Evolutionary conservation across 2,797 vertebrate species (phyloP).

Genomic region (Hemitrygon akajei): DNA sequence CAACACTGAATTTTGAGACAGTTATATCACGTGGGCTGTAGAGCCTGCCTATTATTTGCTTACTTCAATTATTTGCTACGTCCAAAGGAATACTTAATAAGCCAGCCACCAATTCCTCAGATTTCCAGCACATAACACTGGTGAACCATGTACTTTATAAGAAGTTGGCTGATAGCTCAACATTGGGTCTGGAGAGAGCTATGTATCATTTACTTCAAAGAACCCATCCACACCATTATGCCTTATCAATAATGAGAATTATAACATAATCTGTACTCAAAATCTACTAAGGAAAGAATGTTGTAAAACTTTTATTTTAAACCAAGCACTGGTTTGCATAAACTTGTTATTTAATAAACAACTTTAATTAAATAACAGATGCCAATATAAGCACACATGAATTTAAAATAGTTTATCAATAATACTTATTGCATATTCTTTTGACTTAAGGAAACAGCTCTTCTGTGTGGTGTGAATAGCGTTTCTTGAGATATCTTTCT

Average conservation of each 20-base stretch:
- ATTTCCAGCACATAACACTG: neutral
- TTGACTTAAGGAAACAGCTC: neutral
- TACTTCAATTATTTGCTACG: neutral
- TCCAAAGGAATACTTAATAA: neutral
- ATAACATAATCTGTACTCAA: neutral
- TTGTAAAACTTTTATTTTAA: neutral
- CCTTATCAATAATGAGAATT: neutral
- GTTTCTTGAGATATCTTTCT: neutral
- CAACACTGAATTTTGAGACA: neutral
- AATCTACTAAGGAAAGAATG: neutral
- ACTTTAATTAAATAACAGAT: neutral
- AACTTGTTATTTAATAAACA: neutral
- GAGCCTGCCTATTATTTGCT: neutral
- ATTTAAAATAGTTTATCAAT: neutral
- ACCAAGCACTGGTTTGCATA: neutral
- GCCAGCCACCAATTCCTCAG: neutral
- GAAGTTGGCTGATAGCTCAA: neutral
- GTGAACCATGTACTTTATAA: neutral
- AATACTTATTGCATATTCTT: neutral
- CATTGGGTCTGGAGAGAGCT: neutral
- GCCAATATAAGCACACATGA: neutral
- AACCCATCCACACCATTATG: neutral
- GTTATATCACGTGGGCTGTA: neutral
- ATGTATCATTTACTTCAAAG: neutral
- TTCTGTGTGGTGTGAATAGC: neutral